phyloP scores from a whole-genome alignment of 2,797 vertebrate species.

The Sciurus carolinensis region DNA sequence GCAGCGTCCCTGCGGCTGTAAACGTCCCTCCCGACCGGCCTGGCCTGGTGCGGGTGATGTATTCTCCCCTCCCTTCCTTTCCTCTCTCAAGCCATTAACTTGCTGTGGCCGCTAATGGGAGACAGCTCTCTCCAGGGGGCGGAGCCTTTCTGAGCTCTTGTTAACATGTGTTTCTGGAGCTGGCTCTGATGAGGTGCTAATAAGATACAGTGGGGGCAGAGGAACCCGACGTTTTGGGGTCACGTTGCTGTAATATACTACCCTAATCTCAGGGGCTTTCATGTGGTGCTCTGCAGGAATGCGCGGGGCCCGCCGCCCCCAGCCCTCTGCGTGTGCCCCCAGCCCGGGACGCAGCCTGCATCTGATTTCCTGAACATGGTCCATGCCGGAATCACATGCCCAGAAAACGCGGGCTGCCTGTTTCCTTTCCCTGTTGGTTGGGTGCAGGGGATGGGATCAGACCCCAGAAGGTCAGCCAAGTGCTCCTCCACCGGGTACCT shows the following conservation, averaged over 20 bases:
- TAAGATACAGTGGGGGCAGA: slow-evolving; percentile 83
- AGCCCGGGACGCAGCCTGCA: slow-evolving; percentile 56
- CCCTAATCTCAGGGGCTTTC: slow-evolving; percentile 85
- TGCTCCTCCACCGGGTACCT: too few species aligned
- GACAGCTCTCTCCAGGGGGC: slow-evolving; percentile 66
- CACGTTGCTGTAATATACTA: slow-evolving; percentile 85
- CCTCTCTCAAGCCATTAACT: slow-evolving; percentile 68
- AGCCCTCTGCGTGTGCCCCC: too few species aligned
- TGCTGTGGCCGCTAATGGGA: slow-evolving; percentile 79
- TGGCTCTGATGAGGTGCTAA: slow-evolving; percentile 88
- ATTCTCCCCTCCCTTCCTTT: slow-evolving; percentile 56
- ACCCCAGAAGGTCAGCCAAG: too few species aligned
- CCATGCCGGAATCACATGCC: background rate
- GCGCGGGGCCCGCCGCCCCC: background rate
- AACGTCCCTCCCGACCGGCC: slow-evolving; percentile 66
- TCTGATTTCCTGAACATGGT: slow-evolving; percentile 78
- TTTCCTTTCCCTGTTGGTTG: background rate
- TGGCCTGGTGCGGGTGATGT: slow-evolving; percentile 66
- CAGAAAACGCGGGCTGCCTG: background rate
- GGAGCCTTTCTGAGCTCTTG: slow-evolving; percentile 74
- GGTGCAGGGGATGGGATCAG: background rate
- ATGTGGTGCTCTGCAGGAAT: slow-evolving; percentile 82
- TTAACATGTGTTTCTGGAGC: slow-evolving; percentile 85
- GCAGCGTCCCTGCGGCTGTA: accelerated
- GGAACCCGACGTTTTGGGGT: slow-evolving; percentile 83